Evolutionary conservation across 2,888 invertebrate genomes (phyloP).

Genomic region (Lobophora halterata): DNA sequence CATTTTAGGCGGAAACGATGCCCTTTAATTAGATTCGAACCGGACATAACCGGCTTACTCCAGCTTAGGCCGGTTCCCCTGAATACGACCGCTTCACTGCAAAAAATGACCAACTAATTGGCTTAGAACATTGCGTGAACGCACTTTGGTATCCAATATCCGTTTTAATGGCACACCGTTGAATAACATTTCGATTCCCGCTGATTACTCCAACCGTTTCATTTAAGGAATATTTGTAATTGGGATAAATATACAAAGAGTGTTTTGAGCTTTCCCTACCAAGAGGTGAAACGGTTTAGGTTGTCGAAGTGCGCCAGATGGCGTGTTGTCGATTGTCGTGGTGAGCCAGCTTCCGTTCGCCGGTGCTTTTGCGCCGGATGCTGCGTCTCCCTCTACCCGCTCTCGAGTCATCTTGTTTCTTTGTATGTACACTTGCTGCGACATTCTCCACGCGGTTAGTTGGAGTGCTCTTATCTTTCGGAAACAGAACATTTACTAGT

Average conservation of each 20-base stretch:
- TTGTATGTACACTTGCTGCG: constrained; percentile 45
- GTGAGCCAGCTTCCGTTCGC: constrained; percentile 51
- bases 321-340: constrained; percentile 52
- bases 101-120: constrained; percentile 79
- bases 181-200: constrained; percentile 40
- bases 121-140: constrained; percentile 73
- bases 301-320: constrained; percentile 45
- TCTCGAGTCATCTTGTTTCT: constrained; percentile 52
- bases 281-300: constrained; percentile 40
- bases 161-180: constrained; percentile 60
- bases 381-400: constrained; percentile 42
- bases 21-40: constrained; percentile 78
- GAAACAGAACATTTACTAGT: constrained; percentile 28
- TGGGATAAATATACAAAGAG: constrained; percentile 3
- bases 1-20: constrained; percentile 68
- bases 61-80: constrained; percentile 68
- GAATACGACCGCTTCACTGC: constrained; percentile 64
- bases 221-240: too few species aligned
- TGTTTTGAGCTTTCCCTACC: constrained; percentile 32
- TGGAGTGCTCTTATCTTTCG: constrained; percentile 33
- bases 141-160: constrained; percentile 72
- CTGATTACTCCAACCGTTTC: constrained; percentile 24
- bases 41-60: constrained; percentile 75
- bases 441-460: constrained; percentile 37
- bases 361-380: constrained; percentile 57